Base-by-base conservation (phyloP, 1,140 invertebrate species). In the Halesus radiatus region DNA sequence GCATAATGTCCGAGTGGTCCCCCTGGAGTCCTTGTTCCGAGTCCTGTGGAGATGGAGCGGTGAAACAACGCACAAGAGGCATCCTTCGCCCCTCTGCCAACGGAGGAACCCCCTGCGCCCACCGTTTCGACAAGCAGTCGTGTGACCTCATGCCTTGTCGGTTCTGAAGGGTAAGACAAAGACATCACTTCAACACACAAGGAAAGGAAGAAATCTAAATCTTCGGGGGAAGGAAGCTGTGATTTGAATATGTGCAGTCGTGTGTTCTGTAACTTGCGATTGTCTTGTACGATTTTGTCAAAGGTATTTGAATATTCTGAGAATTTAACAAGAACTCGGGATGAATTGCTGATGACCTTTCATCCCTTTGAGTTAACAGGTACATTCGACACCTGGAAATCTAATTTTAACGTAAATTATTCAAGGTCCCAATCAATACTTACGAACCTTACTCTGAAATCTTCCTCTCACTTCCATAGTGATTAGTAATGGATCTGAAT, bases 1-100 rank as follows among this genome's bases (percentile, higher is more conserved):
- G 93, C 80, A 87, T 88, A 80, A 90, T 93, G 82, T 91, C 91
- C 1, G 86, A 89, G 56, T 94, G 93, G 93, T 92, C 92, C 7
- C n/a, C 85, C 16, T 94, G 93, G 93, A 92, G 92, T 15, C 88
- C 88, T 1, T 94, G 93, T 80, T 91, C 91, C 1, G 90, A 89
- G 10, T 91, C 89, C 5, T 94, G 93, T 81, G 93, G 92, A 8
- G 81, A 86, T 10, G 85, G 86, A n/a, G 86, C 89, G 2, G 82
- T 89, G 1, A 87, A 88, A 58, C 88, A 89, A 62, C 86, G 91
- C 62, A 90, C 88, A 3, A 86, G 91, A 84, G 86, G 85, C 10
- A 84, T 90, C 1, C 81, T 86, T 32, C 80, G 86, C 22, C 76
- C 86, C 53, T 86, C 88, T 0, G 58, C 81, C 20, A 88, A 87